Evolutionary conservation across 2,113 vertebrate species (phyloP).

Genomic region (Poecilia latipinna): DNA sequence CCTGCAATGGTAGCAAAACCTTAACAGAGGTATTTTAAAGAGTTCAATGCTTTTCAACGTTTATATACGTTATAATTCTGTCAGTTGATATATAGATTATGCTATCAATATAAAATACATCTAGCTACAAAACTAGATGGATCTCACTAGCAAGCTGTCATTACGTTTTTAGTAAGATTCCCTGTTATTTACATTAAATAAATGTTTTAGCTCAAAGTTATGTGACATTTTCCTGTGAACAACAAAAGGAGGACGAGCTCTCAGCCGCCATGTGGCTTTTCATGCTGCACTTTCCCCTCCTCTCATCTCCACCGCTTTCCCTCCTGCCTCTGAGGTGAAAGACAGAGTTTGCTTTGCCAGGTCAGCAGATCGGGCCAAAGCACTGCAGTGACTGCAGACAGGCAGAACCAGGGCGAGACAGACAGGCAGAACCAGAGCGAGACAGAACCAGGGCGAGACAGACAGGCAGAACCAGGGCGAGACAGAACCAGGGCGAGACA

Average conservation of each 20-base stretch:
- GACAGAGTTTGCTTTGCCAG: constrained; percentile 71
- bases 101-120: no score
- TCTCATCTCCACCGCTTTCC: constrained; percentile 7
- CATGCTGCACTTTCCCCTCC: constrained; percentile 1
- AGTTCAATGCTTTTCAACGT: no score
- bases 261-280: background rate
- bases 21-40: no score
- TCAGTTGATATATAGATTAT: no score
- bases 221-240: background rate
- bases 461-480: no score
- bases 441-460: background rate
- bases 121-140: no score
- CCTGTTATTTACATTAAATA: background rate
- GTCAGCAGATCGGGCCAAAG: constrained; percentile 74
- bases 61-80: no score
- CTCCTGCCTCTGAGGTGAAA: constrained; percentile 36
- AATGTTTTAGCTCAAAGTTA: background rate
- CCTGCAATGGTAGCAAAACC: no score
- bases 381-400: constrained; percentile 66
- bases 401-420: background rate
- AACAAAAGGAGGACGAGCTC: background rate
- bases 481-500: no score
- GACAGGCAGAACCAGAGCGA: background rate
- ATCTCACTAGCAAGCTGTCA: no score
- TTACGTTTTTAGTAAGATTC: background rate